phyloP scores from a whole-genome alignment of 2,113 vertebrate genomes.

The Anguilla rostrata region DNA sequence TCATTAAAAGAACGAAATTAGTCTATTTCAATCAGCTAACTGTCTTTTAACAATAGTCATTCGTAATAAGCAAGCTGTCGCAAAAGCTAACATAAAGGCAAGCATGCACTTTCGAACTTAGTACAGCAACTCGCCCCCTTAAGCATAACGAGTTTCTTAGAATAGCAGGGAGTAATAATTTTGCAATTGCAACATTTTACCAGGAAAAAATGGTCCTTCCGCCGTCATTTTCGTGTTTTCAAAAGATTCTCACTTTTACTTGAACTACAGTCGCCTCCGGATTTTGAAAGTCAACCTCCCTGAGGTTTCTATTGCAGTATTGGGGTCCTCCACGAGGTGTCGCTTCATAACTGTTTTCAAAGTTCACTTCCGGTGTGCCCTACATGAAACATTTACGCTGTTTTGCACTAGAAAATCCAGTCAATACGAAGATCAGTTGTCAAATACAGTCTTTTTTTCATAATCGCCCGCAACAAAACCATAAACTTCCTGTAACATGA shows the following conservation, averaged over 20 bases:
- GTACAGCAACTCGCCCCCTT: not conserved
- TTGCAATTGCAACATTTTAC: constrained; percentile 33
- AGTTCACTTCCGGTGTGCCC: no score
- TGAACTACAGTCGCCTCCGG: not conserved
- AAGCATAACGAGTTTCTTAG: not conserved
- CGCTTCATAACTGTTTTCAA: not conserved
- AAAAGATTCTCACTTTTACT: not conserved
- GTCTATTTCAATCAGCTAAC: no score
- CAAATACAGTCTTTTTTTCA: no score
- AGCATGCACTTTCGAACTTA: no score
- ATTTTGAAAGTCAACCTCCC: not conserved
- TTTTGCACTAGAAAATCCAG: no score
- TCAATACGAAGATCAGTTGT: no score
- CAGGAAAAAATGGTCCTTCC: constrained; percentile 49
- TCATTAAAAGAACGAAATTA: not conserved
- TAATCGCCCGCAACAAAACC: no score
- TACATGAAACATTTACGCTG: no score
- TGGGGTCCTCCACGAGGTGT: not conserved
- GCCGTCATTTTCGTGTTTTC: constrained; percentile 36
- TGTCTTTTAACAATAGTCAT: not conserved
- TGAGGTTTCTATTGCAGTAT: not conserved
- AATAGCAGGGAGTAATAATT: not conserved
- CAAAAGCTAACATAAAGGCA: no score
- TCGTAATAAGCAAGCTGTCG: no score
- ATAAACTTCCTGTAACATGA: no score